Evolutionary conservation across 2,888 invertebrate species (phyloP), one percentile per base, ranked within the genome.

Genomic region (Helobdella robusta): DNA sequence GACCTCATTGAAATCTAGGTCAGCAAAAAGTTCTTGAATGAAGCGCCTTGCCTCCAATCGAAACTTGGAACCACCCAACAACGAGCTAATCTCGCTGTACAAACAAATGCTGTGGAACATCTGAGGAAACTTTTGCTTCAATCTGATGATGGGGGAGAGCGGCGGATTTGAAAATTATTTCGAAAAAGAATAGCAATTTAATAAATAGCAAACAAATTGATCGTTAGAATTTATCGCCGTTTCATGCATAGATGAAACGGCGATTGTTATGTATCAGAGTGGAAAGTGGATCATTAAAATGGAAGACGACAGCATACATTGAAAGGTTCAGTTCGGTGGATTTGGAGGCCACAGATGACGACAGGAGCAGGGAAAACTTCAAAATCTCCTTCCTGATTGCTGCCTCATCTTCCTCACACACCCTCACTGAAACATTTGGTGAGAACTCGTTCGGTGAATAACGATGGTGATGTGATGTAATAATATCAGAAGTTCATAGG

Each of bases 21-120:
- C 94, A 61, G 90, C 83, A 80, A 95, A 95, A 44, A 95, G 82
- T 79, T 95, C 95, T 78, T 95, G 94, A 35, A 95, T 82, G 79
- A 93, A 90, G 65, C 91, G 84, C 15, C 94, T 84, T 2, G 91
- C 87, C 68, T 85, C 84, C 75, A 92, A 82, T 75, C 91, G 85
- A 79, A 90, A 92, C 52, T 87, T 86, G 77, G 87, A 87, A 64
- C 85, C 84, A 0, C 88, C 85, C 65, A 94, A 82, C 66, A 89
- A 83, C 68, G 85, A 85, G 77, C 89, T 87, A 18, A 92, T 87
- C 79, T 95, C 94, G 0, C 91, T 92, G 81, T 91, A 95, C 23
- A 94, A 84, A 79, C 95, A 95, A 67, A 89, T 83, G 76, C 91
- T 90, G 80, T 89, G 81, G 75, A 85, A 84, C 58, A 81, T 78